Percentiles rank a stretch among this genome's conserved stretches.
Conservation (phyloP, 2,888 invertebrate genomes). For the Uropetala carovei region DNA sequence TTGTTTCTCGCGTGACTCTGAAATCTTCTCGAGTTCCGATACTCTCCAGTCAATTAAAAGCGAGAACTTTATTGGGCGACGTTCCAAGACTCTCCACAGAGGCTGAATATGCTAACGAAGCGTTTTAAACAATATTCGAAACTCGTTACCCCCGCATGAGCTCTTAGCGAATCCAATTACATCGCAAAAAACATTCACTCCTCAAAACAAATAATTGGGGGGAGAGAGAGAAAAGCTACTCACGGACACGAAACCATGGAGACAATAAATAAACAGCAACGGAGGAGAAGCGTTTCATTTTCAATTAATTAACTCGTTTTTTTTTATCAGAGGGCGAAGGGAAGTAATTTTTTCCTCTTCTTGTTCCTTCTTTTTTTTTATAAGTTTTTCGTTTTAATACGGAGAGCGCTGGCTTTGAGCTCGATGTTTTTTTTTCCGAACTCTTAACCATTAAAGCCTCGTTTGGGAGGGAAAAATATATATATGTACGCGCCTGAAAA, state of each 20-base stretch:
- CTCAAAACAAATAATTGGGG: neutral
- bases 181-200: neutral
- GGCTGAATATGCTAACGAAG: neutral
- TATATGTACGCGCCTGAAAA: neutral
- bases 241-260: neutral
- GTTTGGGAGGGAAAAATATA: neutral
- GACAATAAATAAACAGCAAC: neutral
- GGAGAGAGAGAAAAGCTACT: neutral
- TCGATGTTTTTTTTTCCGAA: neutral
- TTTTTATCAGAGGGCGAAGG: no score
- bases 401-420: neutral
- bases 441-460: neutral
- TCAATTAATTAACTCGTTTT: neutral
- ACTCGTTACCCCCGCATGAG: neutral
- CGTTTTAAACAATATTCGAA: neutral
- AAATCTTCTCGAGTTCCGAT: neutral
- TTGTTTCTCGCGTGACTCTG: neutral
- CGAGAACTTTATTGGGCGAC: neutral
- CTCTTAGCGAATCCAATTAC: neutral
- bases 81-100: neutral
- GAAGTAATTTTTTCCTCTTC: no score
- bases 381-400: neutral
- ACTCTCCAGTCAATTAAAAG: slow-evolving; percentile 2
- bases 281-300: neutral
- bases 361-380: neutral